These are phyloP conservation scores for Exocentrus adspersus DNA, from an alignment of 2,888 invertebrate species.

Conservation along the genomic window DNA sequence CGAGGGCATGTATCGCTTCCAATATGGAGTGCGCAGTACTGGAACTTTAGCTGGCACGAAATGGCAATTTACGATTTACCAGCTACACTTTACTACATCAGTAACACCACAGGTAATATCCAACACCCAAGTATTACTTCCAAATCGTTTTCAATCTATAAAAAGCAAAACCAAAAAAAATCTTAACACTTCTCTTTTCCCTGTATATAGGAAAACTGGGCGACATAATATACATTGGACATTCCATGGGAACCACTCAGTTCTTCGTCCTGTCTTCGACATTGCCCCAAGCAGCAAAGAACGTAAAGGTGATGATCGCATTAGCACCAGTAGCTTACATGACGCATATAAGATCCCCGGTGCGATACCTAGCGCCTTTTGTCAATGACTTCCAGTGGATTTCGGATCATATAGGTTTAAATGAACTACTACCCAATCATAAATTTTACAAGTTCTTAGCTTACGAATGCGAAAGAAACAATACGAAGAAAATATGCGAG, in stretches of 20 bases:
- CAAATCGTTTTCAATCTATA: too few species aligned
- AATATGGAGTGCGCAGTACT: constrained; percentile 71
- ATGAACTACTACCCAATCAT: constrained; percentile 78
- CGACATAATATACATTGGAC: constrained; percentile 80
- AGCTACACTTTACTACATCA: constrained; percentile 79
- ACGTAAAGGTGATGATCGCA: constrained; percentile 73
- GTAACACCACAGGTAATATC: constrained; percentile 62
- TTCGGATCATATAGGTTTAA: constrained; percentile 71
- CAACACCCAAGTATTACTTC: neutral
- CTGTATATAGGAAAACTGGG: constrained; percentile 55
- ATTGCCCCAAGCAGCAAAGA: constrained; percentile 72
- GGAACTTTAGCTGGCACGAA: constrained; percentile 87
- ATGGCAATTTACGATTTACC: constrained; percentile 88
- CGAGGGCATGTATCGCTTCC: constrained; percentile 69
- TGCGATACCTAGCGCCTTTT: constrained; percentile 74
- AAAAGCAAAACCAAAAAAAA: neutral
- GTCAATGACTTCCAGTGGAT: constrained; percentile 70
- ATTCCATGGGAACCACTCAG: constrained; percentile 88
- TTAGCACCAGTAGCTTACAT: constrained; percentile 77
- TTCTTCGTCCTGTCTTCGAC: constrained; percentile 77
- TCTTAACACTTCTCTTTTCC: neutral
- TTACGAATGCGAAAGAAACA: constrained; percentile 70
- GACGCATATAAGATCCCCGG: constrained; percentile 72
- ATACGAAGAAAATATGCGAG: constrained; percentile 73
- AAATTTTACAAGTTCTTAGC: constrained; percentile 70